phyloP scores from a whole-genome alignment of 2,888 invertebrate species.

The Sinhomidia bicolor region DNA sequence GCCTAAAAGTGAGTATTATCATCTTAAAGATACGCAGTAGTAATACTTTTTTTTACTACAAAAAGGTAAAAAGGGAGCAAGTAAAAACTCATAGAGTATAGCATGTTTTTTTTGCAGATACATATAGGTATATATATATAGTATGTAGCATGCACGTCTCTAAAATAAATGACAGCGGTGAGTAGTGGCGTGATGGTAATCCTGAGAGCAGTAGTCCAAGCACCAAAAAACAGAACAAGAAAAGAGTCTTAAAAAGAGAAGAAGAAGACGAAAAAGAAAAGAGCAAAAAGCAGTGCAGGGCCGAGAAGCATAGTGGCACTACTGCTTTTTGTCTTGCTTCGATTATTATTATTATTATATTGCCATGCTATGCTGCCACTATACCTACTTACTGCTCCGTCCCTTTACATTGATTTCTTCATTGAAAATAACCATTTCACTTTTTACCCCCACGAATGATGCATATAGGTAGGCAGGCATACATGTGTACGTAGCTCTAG shows the following conservation, averaged over 20 bases:
- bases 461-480: no score
- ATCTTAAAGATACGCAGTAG: not conserved
- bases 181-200: conserved; percentile 52
- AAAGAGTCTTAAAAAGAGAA: conserved; percentile 18
- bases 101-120: not conserved
- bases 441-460: no score
- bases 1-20: not conserved
- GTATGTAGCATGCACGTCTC: not conserved
- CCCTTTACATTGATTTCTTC: conserved; percentile 32
- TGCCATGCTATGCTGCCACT: not conserved
- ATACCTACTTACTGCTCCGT: not conserved
- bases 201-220: not conserved
- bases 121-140: no score
- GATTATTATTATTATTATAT: not conserved
- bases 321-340: conserved; percentile 6
- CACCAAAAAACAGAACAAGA: conserved; percentile 36
- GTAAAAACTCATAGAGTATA: no score
- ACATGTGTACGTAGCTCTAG: no score
- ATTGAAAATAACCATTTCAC: conserved; percentile 37
- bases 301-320: no score
- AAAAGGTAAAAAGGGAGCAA: not conserved
- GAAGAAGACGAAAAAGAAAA: not conserved
- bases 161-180: not conserved
- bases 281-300: not conserved
- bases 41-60: no score